A percentile compares a stretch with the other conserved stretches of the same genome.
Conservation (phyloP, 2,888 invertebrate species). For the Drosophila anomelani region DNA sequence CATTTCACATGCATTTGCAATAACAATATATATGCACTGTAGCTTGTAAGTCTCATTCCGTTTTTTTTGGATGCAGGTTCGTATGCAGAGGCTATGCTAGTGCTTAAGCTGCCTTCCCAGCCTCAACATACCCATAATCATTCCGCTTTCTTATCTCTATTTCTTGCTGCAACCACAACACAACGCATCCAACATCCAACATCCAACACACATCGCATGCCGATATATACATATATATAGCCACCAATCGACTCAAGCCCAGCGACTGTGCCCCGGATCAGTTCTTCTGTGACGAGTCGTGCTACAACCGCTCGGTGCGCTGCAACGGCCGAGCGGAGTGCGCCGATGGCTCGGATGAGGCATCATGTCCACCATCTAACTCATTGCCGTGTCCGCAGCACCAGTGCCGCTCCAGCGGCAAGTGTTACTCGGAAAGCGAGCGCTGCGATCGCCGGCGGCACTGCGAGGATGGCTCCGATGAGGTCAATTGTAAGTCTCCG, state of each 20-base stretch:
- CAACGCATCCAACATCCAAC: conserved; percentile 11
- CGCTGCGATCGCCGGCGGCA: conserved; percentile 86
- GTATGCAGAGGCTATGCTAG: conserved; percentile 19
- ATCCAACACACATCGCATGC: conserved; percentile 28
- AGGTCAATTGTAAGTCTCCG: conserved; percentile 85
- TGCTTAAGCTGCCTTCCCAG: conserved; percentile 1
- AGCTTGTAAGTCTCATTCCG: conserved; percentile 5
- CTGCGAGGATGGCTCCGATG: conserved; percentile 87
- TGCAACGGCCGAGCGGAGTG: conserved; percentile 88
- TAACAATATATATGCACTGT: not conserved
- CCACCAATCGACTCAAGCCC: conserved; percentile 69
- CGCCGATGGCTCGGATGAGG: conserved; percentile 87
- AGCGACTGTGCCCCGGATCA: conserved; percentile 83
- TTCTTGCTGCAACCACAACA: conserved; percentile 27
- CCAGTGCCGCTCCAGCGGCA: conserved; percentile 86
- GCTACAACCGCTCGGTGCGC: conserved; percentile 86
- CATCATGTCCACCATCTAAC: conserved; percentile 65
- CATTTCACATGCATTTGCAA: not conserved
- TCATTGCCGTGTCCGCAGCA: conserved; percentile 84
- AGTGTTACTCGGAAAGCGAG: conserved; percentile 84
- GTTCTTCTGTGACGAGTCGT: conserved; percentile 87
- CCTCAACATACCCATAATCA: conserved; percentile 15
- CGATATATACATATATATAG: conserved; percentile 49
- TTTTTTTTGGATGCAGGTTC: conserved; percentile 13
- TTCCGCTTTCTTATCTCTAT: conserved; percentile 42